Evolutionary conservation across 2,888 invertebrate species (phyloP), one percentile per base, ranked within the genome.

Genomic region (Osmoderma eremita): DNA sequence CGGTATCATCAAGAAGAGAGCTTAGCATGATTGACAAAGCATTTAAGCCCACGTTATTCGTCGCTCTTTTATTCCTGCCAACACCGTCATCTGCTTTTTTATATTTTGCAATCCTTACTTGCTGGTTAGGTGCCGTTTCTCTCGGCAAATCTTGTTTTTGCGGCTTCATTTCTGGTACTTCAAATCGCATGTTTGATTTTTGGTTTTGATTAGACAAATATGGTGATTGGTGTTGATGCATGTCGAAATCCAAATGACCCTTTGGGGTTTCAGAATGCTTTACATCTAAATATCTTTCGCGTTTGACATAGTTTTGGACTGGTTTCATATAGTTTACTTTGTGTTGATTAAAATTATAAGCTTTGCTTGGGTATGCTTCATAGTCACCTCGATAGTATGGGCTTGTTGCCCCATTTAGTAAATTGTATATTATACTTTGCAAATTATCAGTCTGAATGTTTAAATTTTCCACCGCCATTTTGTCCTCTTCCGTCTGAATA

Each of bases 381-480:
- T 2, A 6, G 6, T 30, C 30, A 30, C 10, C 10, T 30, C 10
- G 30, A 5, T 30, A 30, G 10, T 30, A 30, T 30, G 3, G 2
- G 10, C 1, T 5, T 2, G 30, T 6, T 30, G 3, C 30, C 2
- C 10, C 24, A 24, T 42, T 24, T 20, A 67, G 68, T 56, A 77
- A 66, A 67, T 69, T 69, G 53, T 71, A 72, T 0, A 78, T 69
- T 10, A 77, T 70, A 17, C 64, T 69, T 54, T 77, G 78, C 45
- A 81, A 73, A 48, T 78, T 78, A 13, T 70, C 71, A 49, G 81
- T 79, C 72, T 79, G 77, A 54, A 75, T 69, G 51, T 79, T 76
- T 39, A 81, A 72, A 62, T 75, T 74, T 45, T 73, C 74, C 1
- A 80, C 70, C 0, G 74, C 73, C 6, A 68, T 70, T 67, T 76